Evolutionary conservation across 2,888 invertebrate genomes (phyloP).

Genomic region (Agrenia bidenticulata): DNA sequence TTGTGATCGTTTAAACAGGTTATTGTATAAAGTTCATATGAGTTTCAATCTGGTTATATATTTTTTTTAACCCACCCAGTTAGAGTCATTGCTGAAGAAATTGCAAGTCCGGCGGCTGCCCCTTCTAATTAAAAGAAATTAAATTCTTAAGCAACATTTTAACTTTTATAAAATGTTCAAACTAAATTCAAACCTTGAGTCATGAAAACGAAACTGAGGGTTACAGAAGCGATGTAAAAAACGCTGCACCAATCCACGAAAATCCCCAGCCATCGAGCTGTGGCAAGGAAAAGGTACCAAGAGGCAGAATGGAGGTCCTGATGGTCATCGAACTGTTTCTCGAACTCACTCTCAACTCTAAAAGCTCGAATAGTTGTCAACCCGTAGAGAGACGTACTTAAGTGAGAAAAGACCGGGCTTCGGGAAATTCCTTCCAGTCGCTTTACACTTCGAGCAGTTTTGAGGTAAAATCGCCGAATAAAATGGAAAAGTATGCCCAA

Average conservation of each 20-base stretch:
- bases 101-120: constrained; percentile 70
- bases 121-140: constrained; percentile 56
- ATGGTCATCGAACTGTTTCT: constrained; percentile 72
- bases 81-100: constrained; percentile 71
- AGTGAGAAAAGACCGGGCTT: constrained; percentile 52
- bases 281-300: constrained; percentile 85
- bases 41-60: too few species aligned
- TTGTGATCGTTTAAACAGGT: too few species aligned
- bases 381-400: constrained; percentile 50
- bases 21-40: too few species aligned
- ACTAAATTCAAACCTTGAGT: constrained; percentile 56
- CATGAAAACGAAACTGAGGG: constrained; percentile 74
- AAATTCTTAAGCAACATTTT: background rate
- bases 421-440: constrained; percentile 58
- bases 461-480: constrained; percentile 58
- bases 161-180: background rate
- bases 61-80: constrained; percentile 71
- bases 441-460: constrained; percentile 59
- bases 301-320: constrained; percentile 65
- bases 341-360: constrained; percentile 74
- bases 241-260: constrained; percentile 87
- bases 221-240: constrained; percentile 79
- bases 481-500: constrained; percentile 56
- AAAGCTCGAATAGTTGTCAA: constrained; percentile 68
- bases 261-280: constrained; percentile 89